These are phyloP conservation scores for Brachirus orientalis DNA, from an alignment of 2,113 vertebrate species.

Conservation along the genomic window DNA sequence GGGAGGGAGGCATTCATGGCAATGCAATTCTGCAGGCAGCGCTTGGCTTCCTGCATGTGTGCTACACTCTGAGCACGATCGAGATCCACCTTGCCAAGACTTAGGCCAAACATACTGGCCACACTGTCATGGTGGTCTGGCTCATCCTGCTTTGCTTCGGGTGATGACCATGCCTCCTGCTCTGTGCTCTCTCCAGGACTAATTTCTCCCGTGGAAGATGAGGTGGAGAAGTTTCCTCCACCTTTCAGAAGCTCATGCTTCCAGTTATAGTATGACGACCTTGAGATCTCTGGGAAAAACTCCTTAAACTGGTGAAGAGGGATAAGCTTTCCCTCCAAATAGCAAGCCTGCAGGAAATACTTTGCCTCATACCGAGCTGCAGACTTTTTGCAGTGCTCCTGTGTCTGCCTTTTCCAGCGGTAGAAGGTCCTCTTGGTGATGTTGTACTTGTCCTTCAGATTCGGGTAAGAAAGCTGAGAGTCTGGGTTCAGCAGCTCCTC, in stretches of 20 bases:
- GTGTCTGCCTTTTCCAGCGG: slow-evolving; percentile 92
- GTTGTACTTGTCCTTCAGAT: slow-evolving; percentile 87
- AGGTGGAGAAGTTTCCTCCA: slow-evolving; percentile 72
- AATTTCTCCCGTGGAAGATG: slow-evolving; percentile 69
- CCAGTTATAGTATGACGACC: slow-evolving; percentile 96
- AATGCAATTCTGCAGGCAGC: slow-evolving; percentile 91
- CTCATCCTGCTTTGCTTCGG: slow-evolving; percentile 66
- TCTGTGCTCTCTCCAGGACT: slow-evolving; percentile 80
- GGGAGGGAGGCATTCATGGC: slow-evolving; percentile 89
- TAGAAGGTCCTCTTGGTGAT: slow-evolving; percentile 96
- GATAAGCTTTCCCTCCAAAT: slow-evolving; percentile 87
- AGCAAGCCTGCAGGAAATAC: slow-evolving; percentile 91
- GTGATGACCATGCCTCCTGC: slow-evolving; percentile 81
- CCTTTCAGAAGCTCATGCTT: slow-evolving; percentile 90
- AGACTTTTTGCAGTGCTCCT: slow-evolving; percentile 89
- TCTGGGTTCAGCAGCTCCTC: slow-evolving; percentile 83
- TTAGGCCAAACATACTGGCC: slow-evolving; percentile 69
- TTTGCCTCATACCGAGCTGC: slow-evolving; percentile 92
- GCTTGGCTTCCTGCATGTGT: slow-evolving; percentile 93
- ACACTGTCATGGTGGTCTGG: slow-evolving; percentile 62
- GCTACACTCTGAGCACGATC: slow-evolving; percentile 77
- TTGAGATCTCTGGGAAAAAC: slow-evolving; percentile 93
- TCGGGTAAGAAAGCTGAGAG: slow-evolving; percentile 85
- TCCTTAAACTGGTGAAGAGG: slow-evolving; percentile 91
- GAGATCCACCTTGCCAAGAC: slow-evolving; percentile 64